phyloP scores from a whole-genome alignment of 2,113 vertebrate genomes.

The Clupea harengus region DNA sequence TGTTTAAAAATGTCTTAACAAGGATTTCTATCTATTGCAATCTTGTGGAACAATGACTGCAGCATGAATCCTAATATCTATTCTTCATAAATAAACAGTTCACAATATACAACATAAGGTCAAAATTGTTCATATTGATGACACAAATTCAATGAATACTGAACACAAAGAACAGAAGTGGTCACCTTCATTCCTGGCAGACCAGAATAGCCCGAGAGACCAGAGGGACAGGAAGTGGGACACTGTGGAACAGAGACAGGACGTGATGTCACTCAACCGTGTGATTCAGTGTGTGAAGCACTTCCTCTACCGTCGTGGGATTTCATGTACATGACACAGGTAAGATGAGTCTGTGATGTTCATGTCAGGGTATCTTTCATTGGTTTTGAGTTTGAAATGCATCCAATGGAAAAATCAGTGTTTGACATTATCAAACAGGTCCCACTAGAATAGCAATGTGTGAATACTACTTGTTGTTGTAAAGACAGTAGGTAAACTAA shows the following conservation, averaged over 20 bases:
- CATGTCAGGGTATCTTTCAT: no score
- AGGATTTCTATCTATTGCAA: neutral
- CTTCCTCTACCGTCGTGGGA: neutral
- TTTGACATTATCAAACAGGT: neutral
- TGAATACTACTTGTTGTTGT: neutral
- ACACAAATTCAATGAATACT: neutral
- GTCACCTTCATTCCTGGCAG: constrained; percentile 92
- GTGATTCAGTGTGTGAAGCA: neutral
- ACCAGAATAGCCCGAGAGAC: constrained; percentile 82
- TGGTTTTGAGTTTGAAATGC: neutral
- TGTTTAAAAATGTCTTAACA: neutral
- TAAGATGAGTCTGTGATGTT: neutral
- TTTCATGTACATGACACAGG: neutral
- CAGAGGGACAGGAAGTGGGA: constrained; percentile 84
- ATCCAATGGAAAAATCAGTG: neutral
- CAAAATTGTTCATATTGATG: no score
- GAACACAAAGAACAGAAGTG: neutral
- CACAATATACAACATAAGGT: neutral
- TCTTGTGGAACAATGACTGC: neutral
- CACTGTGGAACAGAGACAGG: constrained; percentile 78
- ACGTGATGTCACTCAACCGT: constrained; percentile 1
- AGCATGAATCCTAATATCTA: neutral
- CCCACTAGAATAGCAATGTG: neutral
- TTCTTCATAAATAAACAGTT: neutral
- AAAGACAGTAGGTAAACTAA: neutral